Evolutionary conservation across 2,888 invertebrate species (phyloP).

Genomic region (Tetrapedia diversipes): DNA sequence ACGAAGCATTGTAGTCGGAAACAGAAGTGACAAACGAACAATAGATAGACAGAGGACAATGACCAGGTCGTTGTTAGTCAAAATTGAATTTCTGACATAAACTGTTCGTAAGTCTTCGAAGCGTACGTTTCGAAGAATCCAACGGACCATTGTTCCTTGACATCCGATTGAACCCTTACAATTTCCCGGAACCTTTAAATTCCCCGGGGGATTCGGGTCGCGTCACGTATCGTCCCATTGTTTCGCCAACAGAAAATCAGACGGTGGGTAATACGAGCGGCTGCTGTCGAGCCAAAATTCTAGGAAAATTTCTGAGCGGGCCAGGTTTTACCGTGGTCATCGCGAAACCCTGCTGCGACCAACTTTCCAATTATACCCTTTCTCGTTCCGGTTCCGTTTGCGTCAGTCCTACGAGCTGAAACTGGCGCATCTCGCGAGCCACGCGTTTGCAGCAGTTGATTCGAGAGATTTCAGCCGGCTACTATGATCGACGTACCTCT

Average conservation of each 20-base stretch:
- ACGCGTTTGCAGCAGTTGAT: no score
- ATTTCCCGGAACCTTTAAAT: constrained; percentile 40
- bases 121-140: constrained; percentile 24
- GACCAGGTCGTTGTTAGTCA: constrained; percentile 12
- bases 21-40: not conserved
- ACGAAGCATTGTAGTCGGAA: not conserved
- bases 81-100: constrained; percentile 46
- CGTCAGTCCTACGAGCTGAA: not conserved
- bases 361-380: constrained; percentile 36
- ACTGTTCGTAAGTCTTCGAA: constrained; percentile 19
- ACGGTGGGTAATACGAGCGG: constrained; percentile 37
- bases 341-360: constrained; percentile 1
- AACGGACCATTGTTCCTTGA: constrained; percentile 34
- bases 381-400: not conserved
- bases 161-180: constrained; percentile 50
- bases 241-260: constrained; percentile 47
- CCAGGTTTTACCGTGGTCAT: not conserved
- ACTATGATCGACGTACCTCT: no score
- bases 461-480: no score
- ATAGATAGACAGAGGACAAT: no score
- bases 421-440: no score
- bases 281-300: constrained; percentile 21
- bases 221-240: constrained; percentile 38
- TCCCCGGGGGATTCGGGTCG: constrained; percentile 2
- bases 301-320: constrained; percentile 15